Base-by-base conservation (phyloP, 2,113 vertebrate species). In the Puma concolor region DNA sequence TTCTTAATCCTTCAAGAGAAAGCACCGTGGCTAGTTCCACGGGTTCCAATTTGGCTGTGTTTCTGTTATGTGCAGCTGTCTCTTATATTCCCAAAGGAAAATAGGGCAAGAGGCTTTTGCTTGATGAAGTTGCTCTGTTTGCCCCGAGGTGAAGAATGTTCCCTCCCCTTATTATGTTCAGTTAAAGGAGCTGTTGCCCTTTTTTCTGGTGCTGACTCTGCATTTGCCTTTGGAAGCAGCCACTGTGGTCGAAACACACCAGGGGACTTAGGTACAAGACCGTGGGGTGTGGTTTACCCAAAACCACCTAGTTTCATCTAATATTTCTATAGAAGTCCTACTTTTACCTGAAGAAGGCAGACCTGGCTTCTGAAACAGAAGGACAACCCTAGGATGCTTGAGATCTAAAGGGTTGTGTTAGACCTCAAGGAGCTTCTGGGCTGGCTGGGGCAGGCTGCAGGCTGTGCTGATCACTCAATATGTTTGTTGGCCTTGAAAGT, bases 21-120 rank as follows among this genome's bases (percentile, higher is more conserved):
- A 76, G 69, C 79, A 87, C 9, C 1, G 0, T 25, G 38, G 88
- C 64, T 66, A 33, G 87, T 60, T 97, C 83, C 60, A 10, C 1
- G 0, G 3, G 29, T 76, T 93, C 66, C 83, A 54, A 7, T 69
- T 84, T 96, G 92, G 74, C 83, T 88, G 54, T 66, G 60, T 57
- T 85, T 95, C 82, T 86, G 23, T 82, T 86, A 3, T 71, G 31
- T 83, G 93, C 80, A 88, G 89, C 93, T 95, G 41, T 93, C 91
- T 96, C 69, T 95, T 64, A 76, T 57, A 41, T n/a, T 67, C 88
- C 89, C 69, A 38, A 44, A 96, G 77, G 79, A 95, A 97, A 96
- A 76, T 3, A 83, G 82, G 41, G 63, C 84, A 83, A 81, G 60
- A 94, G 33, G 21, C 54, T 79, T 54, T 74, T 4, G 44, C 72